Evolutionary conservation across 2,797 vertebrate species (phyloP), one percentile per base, ranked within the genome.

Genomic region (Eurystomus glaucurus): DNA sequence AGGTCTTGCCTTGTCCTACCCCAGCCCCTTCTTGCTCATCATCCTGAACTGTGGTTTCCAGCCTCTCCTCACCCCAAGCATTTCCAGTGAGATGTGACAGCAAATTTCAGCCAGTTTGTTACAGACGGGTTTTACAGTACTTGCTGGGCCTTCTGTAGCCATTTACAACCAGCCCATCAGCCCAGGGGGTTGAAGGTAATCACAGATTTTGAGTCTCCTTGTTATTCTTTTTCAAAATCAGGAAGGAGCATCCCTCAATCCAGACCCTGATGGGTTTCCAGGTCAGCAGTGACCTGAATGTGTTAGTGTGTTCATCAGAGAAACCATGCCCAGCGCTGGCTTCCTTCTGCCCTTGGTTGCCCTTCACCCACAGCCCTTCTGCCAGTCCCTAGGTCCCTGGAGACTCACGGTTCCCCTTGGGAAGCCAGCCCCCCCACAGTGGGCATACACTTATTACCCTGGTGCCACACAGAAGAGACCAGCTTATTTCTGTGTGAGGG

Each of bases 341-440:
- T 61, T 74, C 46, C 25, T 71, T 55, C 76, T 55, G 37, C 41
- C n/a, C 25, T 71, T 46, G 9, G 29, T 23, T 58, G 11, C 31
- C 33, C 7, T 48, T 52, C 28, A 48, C 35, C 25, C 57, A 28
- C 62, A 74, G 60, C 31, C 29, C 33, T 65, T 48, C 39, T 28
- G 20, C n/a, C 71, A 71, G 41, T 31, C 17, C 19, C 54, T 18
- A 10, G 13, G 31, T 70, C 37, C 33, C 33, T 13, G 8, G 20
- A 55, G n/a, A 43, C 61, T 28, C 2, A 0, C 3, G 26, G 22
- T 61, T 6, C 46, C 21, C 31, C 69, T 13, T 7, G 12, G 54
- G 48, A 15, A 51, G 55, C 33, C 41, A 37, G 21, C 12, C 17
- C 48, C 16, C 31, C 31, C 31, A 7, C 54, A 6, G 17, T 29